Percentiles rank a stretch among this genome's conserved stretches.
phyloP scores from a whole-genome alignment of 2,797 vertebrate species.

The Harpagifer antarcticus region DNA sequence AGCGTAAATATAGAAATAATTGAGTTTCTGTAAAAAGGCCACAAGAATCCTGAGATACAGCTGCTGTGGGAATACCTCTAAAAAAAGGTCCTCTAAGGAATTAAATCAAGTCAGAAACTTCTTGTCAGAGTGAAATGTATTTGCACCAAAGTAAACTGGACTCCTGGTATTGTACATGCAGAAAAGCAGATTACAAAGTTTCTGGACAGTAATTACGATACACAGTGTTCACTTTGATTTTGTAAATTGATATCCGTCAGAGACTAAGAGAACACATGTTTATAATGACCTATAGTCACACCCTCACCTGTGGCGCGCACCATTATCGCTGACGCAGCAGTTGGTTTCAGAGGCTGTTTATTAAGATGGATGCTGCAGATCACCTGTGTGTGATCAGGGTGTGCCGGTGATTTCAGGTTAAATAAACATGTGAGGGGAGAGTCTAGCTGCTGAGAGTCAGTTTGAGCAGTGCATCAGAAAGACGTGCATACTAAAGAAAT shows the following conservation, averaged over 20 bases:
- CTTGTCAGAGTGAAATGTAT: not conserved
- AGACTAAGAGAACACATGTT: conserved; percentile 7
- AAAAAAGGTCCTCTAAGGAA: not conserved
- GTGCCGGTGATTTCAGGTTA: conserved; percentile 8
- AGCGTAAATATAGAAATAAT: conserved; percentile 29
- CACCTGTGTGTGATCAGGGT: conserved; percentile 34
- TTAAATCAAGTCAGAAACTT: not conserved
- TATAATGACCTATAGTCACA: not conserved
- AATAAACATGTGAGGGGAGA: conserved; percentile 6
- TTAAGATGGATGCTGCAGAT: conserved; percentile 19
- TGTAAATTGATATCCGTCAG: not conserved
- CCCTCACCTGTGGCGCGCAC: conserved; percentile 4
- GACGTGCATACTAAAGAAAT: not conserved
- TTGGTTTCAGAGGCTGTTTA: conserved; percentile 32
- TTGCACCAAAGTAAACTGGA: not conserved
- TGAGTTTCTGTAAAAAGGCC: conserved; percentile 18
- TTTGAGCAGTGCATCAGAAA: not conserved
- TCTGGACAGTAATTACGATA: not conserved
- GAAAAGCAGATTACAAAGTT: not conserved
- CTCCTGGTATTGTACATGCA: not conserved
- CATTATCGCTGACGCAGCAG: conserved; percentile 4
- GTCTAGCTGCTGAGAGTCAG: not conserved
- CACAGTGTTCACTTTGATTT: not conserved
- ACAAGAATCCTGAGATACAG: not conserved
- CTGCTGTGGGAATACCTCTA: not conserved